Base-by-base conservation (phyloP, 2,888 invertebrate genomes). In the Tupiocoris notatus region DNA sequence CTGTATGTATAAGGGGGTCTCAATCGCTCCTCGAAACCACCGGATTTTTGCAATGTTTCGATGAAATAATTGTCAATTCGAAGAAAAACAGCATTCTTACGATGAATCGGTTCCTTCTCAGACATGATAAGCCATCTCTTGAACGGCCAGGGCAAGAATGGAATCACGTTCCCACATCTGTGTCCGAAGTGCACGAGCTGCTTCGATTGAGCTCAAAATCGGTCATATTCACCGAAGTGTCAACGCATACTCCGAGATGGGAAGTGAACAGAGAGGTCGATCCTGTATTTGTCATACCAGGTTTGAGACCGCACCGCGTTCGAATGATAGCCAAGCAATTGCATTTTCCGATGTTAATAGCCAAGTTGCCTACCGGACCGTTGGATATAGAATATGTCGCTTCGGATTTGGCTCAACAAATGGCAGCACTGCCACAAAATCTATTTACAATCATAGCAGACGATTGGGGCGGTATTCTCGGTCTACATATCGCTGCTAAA, bases 381-480 rank as follows among this genome's bases (percentile, higher is more conserved):
- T 21, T 61, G 58, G 75, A 65, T 20, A n/a, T 78, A 9, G 57
- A 76, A 3, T 68, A 57, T 6, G 20, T 77, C 9, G 79, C 78
- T n/a, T 58, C 58, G 2, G 70, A 58, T 7, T 18, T 70, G 7
- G 70, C 61, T 61, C 21, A 57, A 22, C 62, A 59, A 20, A 71
- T 77, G 18, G 3, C 59, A 12, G 23, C 22, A 12, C 62, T 64
- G 16, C 18, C 39, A 16, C 25, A 24, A 12, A 73, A 24, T 21
- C 21, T 68, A 63, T 54, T 75, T 79, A 80, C 76, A 24, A 70
- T 89, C 54, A 84, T 86, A 71, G 89, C 88, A 9, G 89, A 89
- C 82, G 88, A 88, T 0, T 88, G 88, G 82, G 88, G 89, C 71
- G 87, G 87, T 7, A 84, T 86, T 68, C 84, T 89, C 57, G 88